Evolutionary conservation across 2,888 invertebrate species (phyloP).

Genomic region (Drosophila paramelanica): DNA sequence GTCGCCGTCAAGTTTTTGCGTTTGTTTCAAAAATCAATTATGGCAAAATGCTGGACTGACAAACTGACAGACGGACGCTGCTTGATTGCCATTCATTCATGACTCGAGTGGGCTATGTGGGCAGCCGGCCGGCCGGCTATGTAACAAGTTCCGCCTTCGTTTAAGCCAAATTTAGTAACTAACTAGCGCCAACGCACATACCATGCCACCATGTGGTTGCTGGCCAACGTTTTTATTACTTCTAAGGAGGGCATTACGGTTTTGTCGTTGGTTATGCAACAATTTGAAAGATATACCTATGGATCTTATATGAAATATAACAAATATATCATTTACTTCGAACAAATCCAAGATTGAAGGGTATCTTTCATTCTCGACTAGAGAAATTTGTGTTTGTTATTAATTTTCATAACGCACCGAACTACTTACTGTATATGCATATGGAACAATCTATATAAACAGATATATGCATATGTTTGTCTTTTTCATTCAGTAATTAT

Average conservation of each 20-base stretch:
- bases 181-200: conserved; percentile 68
- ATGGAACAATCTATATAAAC: conserved; percentile 12
- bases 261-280: conserved; percentile 1
- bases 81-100: conserved; percentile 71
- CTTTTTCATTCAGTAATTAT: conserved; percentile 65
- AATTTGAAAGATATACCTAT: background rate
- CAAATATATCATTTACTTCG: too few species aligned
- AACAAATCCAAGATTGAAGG: background rate
- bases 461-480: conserved; percentile 2
- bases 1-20: conserved; percentile 72
- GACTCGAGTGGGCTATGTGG: conserved; percentile 67
- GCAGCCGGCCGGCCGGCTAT: conserved; percentile 74
- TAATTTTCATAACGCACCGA: conserved; percentile 24
- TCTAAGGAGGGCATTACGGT: background rate
- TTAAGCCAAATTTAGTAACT: conserved; percentile 82
- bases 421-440: conserved; percentile 12
- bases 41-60: conserved; percentile 54
- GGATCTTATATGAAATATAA: background rate
- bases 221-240: conserved; percentile 4
- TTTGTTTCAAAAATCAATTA: conserved; percentile 74
- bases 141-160: conserved; percentile 81
- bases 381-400: background rate
- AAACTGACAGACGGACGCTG: conserved; percentile 30
- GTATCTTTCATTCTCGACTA: conserved; percentile 5
- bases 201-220: conserved; percentile 17